Evolutionary conservation across 1,140 invertebrate species (phyloP).

Genomic region (Formica selysi): DNA sequence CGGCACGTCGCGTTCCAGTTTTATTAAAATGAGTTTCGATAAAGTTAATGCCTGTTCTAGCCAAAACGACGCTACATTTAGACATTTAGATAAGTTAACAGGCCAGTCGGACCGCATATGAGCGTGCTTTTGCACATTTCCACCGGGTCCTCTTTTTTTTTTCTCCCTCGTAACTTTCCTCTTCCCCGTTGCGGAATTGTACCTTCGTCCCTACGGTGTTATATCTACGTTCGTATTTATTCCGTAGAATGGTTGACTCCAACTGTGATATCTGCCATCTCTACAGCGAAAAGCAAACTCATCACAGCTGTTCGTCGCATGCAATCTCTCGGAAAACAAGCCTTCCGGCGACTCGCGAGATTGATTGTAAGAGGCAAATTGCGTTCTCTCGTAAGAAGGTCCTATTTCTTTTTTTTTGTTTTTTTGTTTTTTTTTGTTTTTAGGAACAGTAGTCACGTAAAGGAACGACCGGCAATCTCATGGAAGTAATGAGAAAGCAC

Average conservation of each 20-base stretch:
- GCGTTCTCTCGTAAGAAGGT: conserved; percentile 53
- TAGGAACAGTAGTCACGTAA: conserved; percentile 29
- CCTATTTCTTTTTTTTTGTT: neutral
- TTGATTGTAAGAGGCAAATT: conserved; percentile 73
- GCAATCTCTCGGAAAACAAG: conserved; percentile 71
- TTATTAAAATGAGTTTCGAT: conserved; percentile 81
- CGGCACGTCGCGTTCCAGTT: conserved; percentile 67
- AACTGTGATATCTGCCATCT: conserved; percentile 62
- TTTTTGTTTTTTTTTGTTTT: conserved; percentile 16
- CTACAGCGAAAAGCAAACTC: conserved; percentile 69
- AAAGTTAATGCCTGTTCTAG: conserved; percentile 75
- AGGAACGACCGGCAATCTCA: conserved; percentile 34
- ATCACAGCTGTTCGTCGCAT: conserved; percentile 68
- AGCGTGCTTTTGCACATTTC: neutral
- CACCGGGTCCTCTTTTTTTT: no score
- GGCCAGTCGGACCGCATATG: conserved; percentile 3
- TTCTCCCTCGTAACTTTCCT: neutral
- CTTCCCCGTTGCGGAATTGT: neutral
- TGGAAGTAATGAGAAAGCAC: conserved; percentile 55
- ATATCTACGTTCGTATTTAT: conserved; percentile 52
- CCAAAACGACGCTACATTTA: conserved; percentile 65
- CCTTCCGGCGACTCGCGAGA: conserved; percentile 65
- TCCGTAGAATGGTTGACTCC: conserved; percentile 58
- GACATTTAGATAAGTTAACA: conserved; percentile 79
- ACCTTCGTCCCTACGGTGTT: neutral